Conservation (phyloP, 2,797 vertebrate species). For the Lagodon rhomboides region DNA sequence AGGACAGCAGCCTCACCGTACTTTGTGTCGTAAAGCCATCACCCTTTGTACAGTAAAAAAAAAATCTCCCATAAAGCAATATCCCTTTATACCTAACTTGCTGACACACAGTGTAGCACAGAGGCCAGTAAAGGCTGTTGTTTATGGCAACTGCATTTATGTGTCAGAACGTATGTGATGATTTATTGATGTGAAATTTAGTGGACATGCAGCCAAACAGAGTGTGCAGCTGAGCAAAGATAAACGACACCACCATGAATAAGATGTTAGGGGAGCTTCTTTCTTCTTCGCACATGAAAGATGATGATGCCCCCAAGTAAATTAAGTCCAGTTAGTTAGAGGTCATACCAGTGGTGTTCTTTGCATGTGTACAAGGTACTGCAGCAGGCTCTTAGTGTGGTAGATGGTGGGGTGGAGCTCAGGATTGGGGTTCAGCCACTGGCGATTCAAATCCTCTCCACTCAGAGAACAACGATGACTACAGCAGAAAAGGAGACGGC, state of each 20-base stretch:
- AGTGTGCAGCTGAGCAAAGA: slow-evolving; percentile 28
- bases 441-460: slow-evolving; percentile 98
- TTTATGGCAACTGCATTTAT: slow-evolving; percentile 47
- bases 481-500: slow-evolving; percentile 69
- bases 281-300: slow-evolving; percentile 28
- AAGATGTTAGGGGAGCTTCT: slow-evolving; percentile 15
- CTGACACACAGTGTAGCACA: slow-evolving; percentile 28
- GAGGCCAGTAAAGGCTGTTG: slow-evolving; percentile 28
- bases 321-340: slow-evolving; percentile 45
- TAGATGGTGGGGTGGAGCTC: slow-evolving; percentile 98
- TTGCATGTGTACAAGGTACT: slow-evolving; percentile 95
- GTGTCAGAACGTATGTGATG: slow-evolving; percentile 36
- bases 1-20: slow-evolving; percentile 12
- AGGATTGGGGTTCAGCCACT: slow-evolving; percentile 95
- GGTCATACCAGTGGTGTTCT: slow-evolving; percentile 93
- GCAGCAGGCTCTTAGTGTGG: slow-evolving; percentile 96
- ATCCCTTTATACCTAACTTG: slow-evolving; percentile 35
- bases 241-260: slow-evolving; percentile 14
- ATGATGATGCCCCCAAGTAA: slow-evolving; percentile 32
- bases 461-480: slow-evolving; percentile 99
- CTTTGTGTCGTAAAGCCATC: slow-evolving; percentile 18
- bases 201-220: slow-evolving; percentile 48
- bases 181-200: slow-evolving; percentile 43
- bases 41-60: slow-evolving; percentile 37
- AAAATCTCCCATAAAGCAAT: slow-evolving; percentile 25